These are phyloP conservation scores for Tenthredo scrophulariae DNA, from an alignment of 2,888 invertebrate species.

Conservation along the genomic window DNA sequence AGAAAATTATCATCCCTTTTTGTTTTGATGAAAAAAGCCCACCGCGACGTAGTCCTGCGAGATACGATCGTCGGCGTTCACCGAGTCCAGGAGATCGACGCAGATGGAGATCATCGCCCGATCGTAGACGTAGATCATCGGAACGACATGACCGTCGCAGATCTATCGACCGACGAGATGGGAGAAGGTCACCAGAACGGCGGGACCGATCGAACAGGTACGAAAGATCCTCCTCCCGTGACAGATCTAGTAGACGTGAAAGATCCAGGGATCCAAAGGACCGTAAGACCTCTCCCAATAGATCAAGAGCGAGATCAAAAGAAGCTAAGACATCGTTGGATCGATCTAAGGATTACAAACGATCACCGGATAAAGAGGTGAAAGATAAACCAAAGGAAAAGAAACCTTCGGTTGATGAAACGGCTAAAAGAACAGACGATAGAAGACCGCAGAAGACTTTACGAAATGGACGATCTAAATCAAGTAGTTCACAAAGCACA, in stretches of 20 bases:
- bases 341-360: conserved; percentile 75
- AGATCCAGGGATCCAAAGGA: conserved; percentile 76
- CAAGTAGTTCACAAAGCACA: conserved; percentile 76
- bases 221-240: conserved; percentile 75
- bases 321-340: conserved; percentile 75
- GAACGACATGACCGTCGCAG: conserved; percentile 73
- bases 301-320: conserved; percentile 71
- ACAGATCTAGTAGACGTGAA: conserved; percentile 74
- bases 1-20: conserved; percentile 44
- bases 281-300: conserved; percentile 71
- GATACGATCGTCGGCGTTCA: conserved; percentile 74
- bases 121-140: conserved; percentile 74
- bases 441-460: conserved; percentile 68
- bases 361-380: conserved; percentile 69
- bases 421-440: conserved; percentile 67
- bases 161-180: conserved; percentile 71
- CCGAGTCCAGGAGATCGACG: conserved; percentile 74
- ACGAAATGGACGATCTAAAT: conserved; percentile 76
- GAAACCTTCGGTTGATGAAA: conserved; percentile 69
- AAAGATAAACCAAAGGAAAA: conserved; percentile 73
- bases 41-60: conserved; percentile 72
- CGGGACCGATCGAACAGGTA: conserved; percentile 72
- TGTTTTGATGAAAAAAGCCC: conserved; percentile 64
- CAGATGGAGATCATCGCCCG: conserved; percentile 70
- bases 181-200: conserved; percentile 72